phyloP scores from a whole-genome alignment of 2,888 invertebrate genomes.

The Troides oblongomaculatus region DNA sequence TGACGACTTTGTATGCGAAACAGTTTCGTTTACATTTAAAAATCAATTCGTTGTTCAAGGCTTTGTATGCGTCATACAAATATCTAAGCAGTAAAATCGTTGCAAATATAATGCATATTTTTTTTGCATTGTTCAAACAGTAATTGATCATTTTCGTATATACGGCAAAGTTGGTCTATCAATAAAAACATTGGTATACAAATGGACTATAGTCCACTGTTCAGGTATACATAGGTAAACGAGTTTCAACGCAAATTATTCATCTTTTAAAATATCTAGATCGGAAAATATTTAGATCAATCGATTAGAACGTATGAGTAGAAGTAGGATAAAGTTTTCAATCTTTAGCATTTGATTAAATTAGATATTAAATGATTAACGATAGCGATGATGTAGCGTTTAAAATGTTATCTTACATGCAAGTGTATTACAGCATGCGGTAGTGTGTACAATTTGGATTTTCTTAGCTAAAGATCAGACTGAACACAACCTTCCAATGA shows the following conservation, averaged over 20 bases:
- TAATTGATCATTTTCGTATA: too few relatives aligned
- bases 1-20: too few relatives aligned
- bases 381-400: conserved; percentile 28
- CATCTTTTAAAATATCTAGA: conserved; percentile 3
- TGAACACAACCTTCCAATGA: conserved; percentile 47
- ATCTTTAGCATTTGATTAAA: conserved; percentile 34
- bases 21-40: too few relatives aligned
- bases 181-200: background rate
- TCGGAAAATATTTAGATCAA: conserved; percentile 16
- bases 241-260: background rate
- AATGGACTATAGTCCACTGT: background rate
- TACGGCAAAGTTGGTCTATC: background rate
- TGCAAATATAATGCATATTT: too few relatives aligned
- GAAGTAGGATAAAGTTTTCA: conserved; percentile 31
- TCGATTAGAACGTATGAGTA: conserved; percentile 18
- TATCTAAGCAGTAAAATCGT: too few relatives aligned
- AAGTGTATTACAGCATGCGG: conserved; percentile 52
- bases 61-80: too few relatives aligned
- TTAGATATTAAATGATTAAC: conserved; percentile 32
- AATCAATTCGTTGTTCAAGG: too few relatives aligned
- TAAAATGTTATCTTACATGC: conserved; percentile 32
- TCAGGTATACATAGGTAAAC: background rate
- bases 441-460: conserved; percentile 63
- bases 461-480: conserved; percentile 59
- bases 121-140: too few relatives aligned